Conservation (phyloP, 2,888 invertebrate species). For the Cotesia congregata region DNA sequence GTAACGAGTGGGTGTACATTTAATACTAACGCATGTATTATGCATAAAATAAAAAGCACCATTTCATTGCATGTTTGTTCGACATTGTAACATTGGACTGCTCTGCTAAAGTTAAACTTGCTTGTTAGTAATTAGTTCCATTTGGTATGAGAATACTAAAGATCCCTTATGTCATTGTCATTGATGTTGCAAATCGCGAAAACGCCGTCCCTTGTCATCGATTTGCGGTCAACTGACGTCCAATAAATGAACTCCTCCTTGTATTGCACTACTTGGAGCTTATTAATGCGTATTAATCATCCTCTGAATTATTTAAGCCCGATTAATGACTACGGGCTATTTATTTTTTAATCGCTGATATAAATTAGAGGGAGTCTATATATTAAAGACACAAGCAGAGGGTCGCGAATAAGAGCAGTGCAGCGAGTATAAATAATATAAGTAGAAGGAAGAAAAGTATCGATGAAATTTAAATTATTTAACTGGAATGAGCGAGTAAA, state of each 20-base stretch:
- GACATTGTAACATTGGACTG: too few relatives aligned
- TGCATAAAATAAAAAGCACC: conserved; percentile 14
- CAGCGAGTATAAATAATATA: too few relatives aligned
- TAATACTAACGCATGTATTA: background rate
- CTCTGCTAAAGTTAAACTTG: background rate
- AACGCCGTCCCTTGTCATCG: background rate
- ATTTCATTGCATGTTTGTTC: background rate
- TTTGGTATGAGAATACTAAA: background rate
- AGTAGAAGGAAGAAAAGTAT: background rate
- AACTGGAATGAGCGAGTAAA: background rate
- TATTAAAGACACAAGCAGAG: too few relatives aligned
- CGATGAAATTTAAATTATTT: conserved; percentile 18
- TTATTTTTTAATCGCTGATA: background rate
- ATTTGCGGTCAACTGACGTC: background rate
- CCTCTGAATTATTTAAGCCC: background rate
- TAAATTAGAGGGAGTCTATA: too few relatives aligned
- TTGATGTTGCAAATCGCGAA: background rate
- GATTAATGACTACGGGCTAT: background rate
- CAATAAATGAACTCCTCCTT: background rate
- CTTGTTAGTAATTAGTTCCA: background rate
- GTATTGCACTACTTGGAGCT: background rate
- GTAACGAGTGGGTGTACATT: conserved; percentile 28
- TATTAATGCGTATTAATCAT: background rate
- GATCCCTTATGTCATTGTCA: background rate
- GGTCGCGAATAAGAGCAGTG: too few relatives aligned